phyloP scores from a whole-genome alignment of 2,797 vertebrate genomes.

The Spatula versicolor region DNA sequence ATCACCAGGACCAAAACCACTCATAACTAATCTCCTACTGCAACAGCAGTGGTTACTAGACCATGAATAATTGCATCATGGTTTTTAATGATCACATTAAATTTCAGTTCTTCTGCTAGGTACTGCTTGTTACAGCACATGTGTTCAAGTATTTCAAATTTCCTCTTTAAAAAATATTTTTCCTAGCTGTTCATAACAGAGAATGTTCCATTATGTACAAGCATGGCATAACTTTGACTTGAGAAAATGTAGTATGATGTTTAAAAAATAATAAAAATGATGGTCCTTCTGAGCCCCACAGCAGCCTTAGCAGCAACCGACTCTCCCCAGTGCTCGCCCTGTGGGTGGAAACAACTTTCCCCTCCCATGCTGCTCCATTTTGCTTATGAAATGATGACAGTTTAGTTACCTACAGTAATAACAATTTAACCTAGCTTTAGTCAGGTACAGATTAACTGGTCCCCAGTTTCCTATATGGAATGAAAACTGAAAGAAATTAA shows the following conservation, averaged over 20 bases:
- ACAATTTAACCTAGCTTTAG: not conserved
- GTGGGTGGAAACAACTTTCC: not conserved
- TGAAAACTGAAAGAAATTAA: not conserved
- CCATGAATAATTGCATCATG: not conserved
- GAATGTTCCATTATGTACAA: not conserved
- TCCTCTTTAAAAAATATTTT: not conserved
- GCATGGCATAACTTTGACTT: not conserved
- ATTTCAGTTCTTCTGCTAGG: not conserved
- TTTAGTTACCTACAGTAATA: not conserved
- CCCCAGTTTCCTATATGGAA: not conserved
- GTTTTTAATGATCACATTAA: not conserved
- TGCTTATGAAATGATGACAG: not conserved
- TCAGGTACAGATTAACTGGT: not conserved
- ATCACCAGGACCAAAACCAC: not conserved
- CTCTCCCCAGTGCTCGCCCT: not conserved
- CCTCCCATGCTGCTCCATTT: not conserved
- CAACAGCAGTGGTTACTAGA: not conserved
- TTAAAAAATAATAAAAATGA: not conserved
- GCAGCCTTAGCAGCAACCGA: not conserved
- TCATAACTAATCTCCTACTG: not conserved
- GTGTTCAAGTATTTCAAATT: not conserved
- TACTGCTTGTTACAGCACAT: not conserved
- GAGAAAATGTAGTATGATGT: not conserved
- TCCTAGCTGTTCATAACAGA: not conserved
- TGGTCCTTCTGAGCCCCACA: not conserved